Evolutionary conservation across 2,888 invertebrate genomes (phyloP).

Genomic region (Drosophila dives): DNA sequence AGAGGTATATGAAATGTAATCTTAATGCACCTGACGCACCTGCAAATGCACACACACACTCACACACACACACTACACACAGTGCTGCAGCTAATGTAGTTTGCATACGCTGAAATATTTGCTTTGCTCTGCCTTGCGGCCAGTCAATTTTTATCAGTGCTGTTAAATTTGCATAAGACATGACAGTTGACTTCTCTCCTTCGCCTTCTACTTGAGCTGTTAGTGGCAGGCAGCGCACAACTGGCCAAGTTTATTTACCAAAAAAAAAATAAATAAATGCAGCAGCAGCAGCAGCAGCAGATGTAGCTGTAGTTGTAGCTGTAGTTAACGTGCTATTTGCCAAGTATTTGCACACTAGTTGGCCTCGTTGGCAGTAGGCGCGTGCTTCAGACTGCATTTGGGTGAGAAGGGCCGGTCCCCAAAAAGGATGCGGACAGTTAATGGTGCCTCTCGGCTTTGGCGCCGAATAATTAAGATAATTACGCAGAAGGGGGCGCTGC

Average conservation of each 20-base stretch:
- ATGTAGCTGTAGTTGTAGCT: background rate
- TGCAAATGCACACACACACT: constrained; percentile 51
- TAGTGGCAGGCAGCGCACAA: constrained; percentile 16
- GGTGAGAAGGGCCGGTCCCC: background rate
- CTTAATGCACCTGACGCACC: constrained; percentile 66
- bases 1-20: constrained; percentile 31
- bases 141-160: constrained; percentile 61
- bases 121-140: constrained; percentile 54
- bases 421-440: constrained; percentile 19
- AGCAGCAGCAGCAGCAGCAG: constrained; percentile 5
- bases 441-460: constrained; percentile 52
- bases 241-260: constrained; percentile 40
- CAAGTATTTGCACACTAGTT: constrained; percentile 20
- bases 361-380: constrained; percentile 36
- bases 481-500: constrained; percentile 27
- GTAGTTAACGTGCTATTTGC: constrained; percentile 12
- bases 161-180: constrained; percentile 64
- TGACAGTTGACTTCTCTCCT: constrained; percentile 37
- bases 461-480: constrained; percentile 68
- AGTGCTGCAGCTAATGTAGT: constrained; percentile 71
- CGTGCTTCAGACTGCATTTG: constrained; percentile 40
- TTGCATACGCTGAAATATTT: constrained; percentile 74
- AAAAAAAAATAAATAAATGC: constrained; percentile 24
- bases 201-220: constrained; percentile 4
- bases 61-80: background rate